Conservation (phyloP, 2,113 vertebrate species). For the Alligator mississippiensis region DNA sequence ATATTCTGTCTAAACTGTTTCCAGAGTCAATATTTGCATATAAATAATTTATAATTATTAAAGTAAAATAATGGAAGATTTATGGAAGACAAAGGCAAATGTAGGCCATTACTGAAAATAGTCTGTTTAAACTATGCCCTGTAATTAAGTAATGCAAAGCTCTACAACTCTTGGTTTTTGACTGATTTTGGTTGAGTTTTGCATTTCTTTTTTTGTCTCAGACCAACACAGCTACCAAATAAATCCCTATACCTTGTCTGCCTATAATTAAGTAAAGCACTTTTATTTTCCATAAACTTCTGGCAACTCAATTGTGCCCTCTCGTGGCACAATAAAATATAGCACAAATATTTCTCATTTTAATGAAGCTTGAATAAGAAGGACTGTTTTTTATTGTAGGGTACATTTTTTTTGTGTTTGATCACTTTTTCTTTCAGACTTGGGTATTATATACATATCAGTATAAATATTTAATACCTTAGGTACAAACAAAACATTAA, state of each 20-base stretch:
- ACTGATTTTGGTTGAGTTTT: no score
- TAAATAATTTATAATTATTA: conserved; percentile 59
- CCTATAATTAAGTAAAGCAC: not conserved
- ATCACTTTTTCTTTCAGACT: not conserved
- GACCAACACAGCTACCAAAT: no score
- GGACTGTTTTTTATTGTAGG: accelerated
- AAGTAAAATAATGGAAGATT: conserved; percentile 60
- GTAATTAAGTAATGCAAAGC: not conserved
- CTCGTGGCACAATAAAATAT: not conserved
- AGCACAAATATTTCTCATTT: not conserved
- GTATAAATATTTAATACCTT: not conserved
- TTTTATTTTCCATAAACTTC: not conserved
- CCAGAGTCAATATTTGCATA: not conserved
- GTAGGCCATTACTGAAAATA: conserved; percentile 7
- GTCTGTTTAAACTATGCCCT: not conserved
- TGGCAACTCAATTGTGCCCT: not conserved
- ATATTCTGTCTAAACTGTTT: conserved; percentile 48
- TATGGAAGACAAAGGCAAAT: conserved; percentile 48
- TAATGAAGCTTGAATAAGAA: not conserved
- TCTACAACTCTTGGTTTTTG: no score
- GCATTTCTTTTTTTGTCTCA: no score
- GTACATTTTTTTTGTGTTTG: not conserved
- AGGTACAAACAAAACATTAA: not conserved
- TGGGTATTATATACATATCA: not conserved
- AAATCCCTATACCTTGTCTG: no score